Evolutionary conservation across 2,888 invertebrate genomes (phyloP).

Genomic region (Meganola albula): DNA sequence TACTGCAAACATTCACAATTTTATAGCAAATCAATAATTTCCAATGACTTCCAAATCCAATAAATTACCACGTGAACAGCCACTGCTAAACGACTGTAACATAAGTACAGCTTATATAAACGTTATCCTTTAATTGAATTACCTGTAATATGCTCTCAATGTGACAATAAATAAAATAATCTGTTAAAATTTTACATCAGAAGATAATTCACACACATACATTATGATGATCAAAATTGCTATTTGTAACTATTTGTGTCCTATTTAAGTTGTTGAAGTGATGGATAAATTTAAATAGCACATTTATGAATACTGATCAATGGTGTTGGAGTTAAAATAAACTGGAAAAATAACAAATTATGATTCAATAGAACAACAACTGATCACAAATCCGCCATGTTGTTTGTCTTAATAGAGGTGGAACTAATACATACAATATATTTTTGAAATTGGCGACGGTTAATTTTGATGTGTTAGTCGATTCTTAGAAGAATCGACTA

Average conservation of each 20-base stretch:
- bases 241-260: too few species aligned
- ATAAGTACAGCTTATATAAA: slow-evolving; percentile 13
- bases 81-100: slow-evolving; percentile 8
- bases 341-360: too few species aligned
- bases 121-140: slow-evolving; percentile 41
- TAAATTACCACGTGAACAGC: slow-evolving; percentile 1
- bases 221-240: too few species aligned
- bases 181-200: slow-evolving; percentile 30
- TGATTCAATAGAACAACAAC: slow-evolving; percentile 45
- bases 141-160: slow-evolving; percentile 40
- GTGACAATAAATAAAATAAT: slow-evolving; percentile 43
- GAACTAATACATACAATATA: too few species aligned
- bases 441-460: too few species aligned
- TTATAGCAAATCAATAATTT: not conserved
- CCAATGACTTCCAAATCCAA: slow-evolving; percentile 8
- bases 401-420: slow-evolving; percentile 44
- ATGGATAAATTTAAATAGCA: slow-evolving; percentile 10
- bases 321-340: too few species aligned
- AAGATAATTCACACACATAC: slow-evolving; percentile 27
- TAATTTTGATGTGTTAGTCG: too few species aligned
- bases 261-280: slow-evolving; percentile 6
- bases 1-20: slow-evolving; percentile 29
- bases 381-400: slow-evolving; percentile 65
- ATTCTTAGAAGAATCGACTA: too few species aligned
- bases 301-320: slow-evolving; percentile 17